Conservation (phyloP, 1,140 invertebrate genomes). For the Bombus waltoni region DNA sequence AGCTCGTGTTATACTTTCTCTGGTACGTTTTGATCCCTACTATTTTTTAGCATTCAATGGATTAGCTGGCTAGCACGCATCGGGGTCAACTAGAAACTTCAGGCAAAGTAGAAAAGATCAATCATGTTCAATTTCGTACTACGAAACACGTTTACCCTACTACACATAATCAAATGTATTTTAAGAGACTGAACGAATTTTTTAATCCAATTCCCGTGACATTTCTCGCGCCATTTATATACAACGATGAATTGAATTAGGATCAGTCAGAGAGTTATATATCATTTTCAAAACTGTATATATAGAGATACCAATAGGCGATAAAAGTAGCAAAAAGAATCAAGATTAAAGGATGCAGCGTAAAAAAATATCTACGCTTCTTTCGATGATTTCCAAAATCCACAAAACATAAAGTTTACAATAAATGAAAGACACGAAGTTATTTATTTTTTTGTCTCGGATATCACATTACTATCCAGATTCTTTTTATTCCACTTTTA, state of each 20-base stretch:
- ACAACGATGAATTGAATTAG: not conserved
- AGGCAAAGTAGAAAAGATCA: not conserved
- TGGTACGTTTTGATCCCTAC: not conserved
- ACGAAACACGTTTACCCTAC: not conserved
- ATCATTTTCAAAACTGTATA: not conserved
- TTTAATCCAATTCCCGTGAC: not conserved
- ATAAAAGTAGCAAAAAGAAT: no score
- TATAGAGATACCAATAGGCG: not conserved
- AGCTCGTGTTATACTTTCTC: conserved; percentile 4
- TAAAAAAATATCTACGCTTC: no score
- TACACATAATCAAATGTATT: not conserved
- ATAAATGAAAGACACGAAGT: not conserved
- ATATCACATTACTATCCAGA: not conserved
- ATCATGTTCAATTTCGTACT: not conserved
- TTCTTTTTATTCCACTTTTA: not conserved
- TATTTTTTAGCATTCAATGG: conserved; percentile 12
- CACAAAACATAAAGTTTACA: not conserved
- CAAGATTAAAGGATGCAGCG: no score
- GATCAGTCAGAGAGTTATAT: not conserved
- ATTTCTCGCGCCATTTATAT: not conserved
- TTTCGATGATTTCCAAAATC: no score
- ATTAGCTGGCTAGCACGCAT: not conserved
- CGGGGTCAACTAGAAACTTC: not conserved
- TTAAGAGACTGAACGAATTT: not conserved
- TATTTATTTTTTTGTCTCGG: not conserved